Base-by-base conservation (phyloP, 1,140 invertebrate species). In the Saxidomus purpurata region DNA sequence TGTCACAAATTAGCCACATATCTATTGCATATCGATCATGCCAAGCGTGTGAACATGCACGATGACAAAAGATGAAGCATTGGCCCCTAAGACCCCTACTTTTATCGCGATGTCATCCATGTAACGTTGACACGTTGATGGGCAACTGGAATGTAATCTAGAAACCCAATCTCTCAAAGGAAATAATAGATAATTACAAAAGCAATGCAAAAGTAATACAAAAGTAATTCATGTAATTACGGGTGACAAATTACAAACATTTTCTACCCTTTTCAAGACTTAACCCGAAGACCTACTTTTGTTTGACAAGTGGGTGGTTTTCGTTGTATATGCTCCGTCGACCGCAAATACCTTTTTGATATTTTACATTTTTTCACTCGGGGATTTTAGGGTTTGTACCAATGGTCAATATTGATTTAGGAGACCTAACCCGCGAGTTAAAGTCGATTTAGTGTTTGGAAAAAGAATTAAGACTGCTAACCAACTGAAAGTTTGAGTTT, bases 121-220 rank as follows among this genome's bases (percentile, higher is more conserved):
- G 76, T 79, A 36, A 55, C 43, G 25, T 43, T 55, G 76, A 79
- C 76, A 79, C 43, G 28, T 17, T 55, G 76, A 52, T 79, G 9
- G 13, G 49, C 15, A 6, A 36, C 13, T 6, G 49, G 49, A 52
- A 79, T 79, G 47, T 79, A 59, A 79, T 79, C 76, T 52, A 4
- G 47, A 34, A 19, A 79, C 28, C 31, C 9, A 31, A 79, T 79
- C 76, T 79, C 31, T 22, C 3, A 22, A n/a, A 38, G 1, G 43
- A 49, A 77, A 77, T 25, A 47, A 77, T 25, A 49, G 40, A 77
- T 34, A 49, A 79, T 52, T 52, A 79, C 47, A 79, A 76, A 76
- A 55, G 49, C 15, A 79, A 79, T 55, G 31, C 76, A 79, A 79
- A 55, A 19, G 76, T 55, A 31, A 49, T 55, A 52, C 76, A 79